A percentile compares a stretch with the other conserved stretches of the same genome.
These are phyloP conservation scores for Steinernema carpocapsae DNA, from an alignment of 2,888 invertebrate genomes.

Conservation along the genomic window DNA sequence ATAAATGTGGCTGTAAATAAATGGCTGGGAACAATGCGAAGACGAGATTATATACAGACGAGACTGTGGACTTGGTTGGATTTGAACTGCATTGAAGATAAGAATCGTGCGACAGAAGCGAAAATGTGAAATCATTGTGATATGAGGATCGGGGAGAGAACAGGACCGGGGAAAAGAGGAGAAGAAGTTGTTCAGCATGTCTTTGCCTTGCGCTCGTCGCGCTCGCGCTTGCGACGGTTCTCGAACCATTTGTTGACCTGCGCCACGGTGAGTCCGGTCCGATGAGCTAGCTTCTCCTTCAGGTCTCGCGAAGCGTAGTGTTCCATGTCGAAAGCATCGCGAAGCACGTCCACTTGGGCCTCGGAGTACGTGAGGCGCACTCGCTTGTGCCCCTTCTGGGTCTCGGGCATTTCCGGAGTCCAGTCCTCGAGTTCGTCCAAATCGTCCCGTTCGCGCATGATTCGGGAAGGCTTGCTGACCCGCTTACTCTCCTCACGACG, in stretches of 20 bases:
- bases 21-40: neutral
- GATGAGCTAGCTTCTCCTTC: neutral
- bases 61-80: neutral
- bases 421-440: neutral
- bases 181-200: no score
- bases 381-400: slow-evolving; percentile 4
- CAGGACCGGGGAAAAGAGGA: no score
- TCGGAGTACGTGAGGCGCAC: slow-evolving; percentile 4
- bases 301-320: neutral
- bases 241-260: slow-evolving; percentile 25
- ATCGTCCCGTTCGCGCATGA: slow-evolving; percentile 1
- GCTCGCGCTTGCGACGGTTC: slow-evolving; percentile 14
- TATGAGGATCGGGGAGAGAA: neutral
- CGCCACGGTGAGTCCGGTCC: neutral
- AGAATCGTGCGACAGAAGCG: neutral
- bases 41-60: neutral
- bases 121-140: neutral
- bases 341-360: slow-evolving; percentile 5
- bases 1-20: neutral
- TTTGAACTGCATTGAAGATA: neutral
- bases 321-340: neutral
- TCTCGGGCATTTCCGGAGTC: neutral
- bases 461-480: neutral
- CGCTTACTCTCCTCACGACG: neutral
- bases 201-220: slow-evolving; percentile 8